Conservation (phyloP, 2,888 invertebrate genomes). For the Acronicta psi region DNA sequence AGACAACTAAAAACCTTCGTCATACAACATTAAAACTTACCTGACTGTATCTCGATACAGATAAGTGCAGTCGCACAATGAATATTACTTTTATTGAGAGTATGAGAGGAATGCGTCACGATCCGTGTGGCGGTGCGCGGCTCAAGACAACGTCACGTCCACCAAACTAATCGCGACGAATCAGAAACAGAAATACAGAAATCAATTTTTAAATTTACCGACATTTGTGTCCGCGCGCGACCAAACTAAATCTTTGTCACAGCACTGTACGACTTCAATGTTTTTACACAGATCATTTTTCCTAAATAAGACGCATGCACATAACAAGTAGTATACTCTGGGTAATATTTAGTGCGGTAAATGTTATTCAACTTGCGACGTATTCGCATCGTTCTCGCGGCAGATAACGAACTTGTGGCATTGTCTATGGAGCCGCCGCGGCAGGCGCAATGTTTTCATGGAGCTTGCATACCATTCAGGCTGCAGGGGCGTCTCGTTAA, state of each 20-base stretch:
- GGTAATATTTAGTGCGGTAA: constrained; percentile 2
- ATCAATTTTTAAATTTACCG: too few relatives aligned
- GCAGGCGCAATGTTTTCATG: constrained; percentile 1
- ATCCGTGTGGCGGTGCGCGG: not conserved
- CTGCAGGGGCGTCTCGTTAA: constrained; percentile 48
- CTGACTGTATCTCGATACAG: constrained; percentile 7
- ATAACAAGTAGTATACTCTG: not conserved
- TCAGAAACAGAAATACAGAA: too few relatives aligned
- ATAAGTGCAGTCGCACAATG: constrained; percentile 2
- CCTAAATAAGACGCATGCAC: too few relatives aligned
- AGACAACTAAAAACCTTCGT: constrained; percentile 2
- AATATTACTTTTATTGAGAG: not conserved
- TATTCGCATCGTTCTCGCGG: not conserved
- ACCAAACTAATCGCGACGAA: not conserved
- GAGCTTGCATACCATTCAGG: constrained; percentile 22
- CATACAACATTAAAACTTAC: constrained; percentile 8
- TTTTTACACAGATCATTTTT: not conserved
- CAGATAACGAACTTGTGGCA: constrained; percentile 12
- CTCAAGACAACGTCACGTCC: not conserved
- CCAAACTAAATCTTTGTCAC: too few relatives aligned
- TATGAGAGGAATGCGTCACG: constrained; percentile 1
- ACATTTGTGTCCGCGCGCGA: too few relatives aligned
- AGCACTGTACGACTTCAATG: too few relatives aligned
- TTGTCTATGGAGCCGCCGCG: constrained; percentile 9
- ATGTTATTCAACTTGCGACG: constrained; percentile 7